Evolutionary conservation across 2,797 vertebrate species (phyloP).

Genomic region (Cichlasoma orientale): DNA sequence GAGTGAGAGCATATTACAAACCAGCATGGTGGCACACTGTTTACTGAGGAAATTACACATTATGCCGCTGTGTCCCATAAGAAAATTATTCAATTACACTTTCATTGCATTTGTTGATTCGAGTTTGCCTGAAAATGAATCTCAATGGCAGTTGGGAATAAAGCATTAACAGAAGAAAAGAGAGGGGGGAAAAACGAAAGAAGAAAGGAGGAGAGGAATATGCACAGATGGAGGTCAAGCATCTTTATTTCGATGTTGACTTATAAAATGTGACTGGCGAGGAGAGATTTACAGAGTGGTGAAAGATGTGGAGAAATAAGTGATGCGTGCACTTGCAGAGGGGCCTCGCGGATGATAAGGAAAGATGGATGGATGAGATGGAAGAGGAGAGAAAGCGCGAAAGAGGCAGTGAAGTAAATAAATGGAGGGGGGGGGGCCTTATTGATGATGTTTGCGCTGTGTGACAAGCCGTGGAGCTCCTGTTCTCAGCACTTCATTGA

Average conservation of each 20-base stretch:
- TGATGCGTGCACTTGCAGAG: conserved; percentile 12
- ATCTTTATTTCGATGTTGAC: conserved; percentile 29
- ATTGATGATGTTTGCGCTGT: conserved; percentile 45
- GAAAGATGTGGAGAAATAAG: conserved; percentile 36
- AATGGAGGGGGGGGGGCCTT: not conserved
- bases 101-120: conserved; percentile 69
- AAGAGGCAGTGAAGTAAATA: conserved; percentile 6
- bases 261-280: conserved; percentile 22
- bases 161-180: conserved; percentile 31
- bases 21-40: conserved; percentile 66
- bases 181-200: conserved; percentile 1
- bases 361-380: conserved; percentile 45
- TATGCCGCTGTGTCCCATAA: conserved; percentile 72
- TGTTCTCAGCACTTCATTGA: conserved; percentile 8
- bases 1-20: conserved; percentile 66
- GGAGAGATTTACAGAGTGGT: conserved; percentile 1
- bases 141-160: conserved; percentile 41
- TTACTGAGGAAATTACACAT: conserved; percentile 73
- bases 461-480: conserved; percentile 25
- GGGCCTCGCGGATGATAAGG: conserved; percentile 22
- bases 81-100: conserved; percentile 79
- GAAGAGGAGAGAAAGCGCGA: conserved; percentile 5
- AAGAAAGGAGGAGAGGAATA: too few relatives aligned
- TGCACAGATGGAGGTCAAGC: conserved; percentile 42
- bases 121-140: conserved; percentile 55